Base-by-base conservation (phyloP, 2,113 vertebrate species). In the Phoxinus phoxinus region DNA sequence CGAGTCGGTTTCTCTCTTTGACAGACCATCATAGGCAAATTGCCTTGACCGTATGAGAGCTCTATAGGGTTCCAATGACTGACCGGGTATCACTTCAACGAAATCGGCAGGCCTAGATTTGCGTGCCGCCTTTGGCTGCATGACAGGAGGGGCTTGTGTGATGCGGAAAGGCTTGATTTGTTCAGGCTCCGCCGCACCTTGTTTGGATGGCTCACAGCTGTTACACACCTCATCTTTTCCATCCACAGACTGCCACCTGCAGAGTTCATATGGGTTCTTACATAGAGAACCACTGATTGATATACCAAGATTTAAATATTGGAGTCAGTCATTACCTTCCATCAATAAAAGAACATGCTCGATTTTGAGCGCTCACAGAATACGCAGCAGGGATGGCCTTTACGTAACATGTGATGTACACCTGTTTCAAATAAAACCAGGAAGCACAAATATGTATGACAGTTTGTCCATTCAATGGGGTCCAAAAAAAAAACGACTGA, bases 181-280 rank as follows among this genome's bases (percentile, higher is more conserved):
- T 41, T 53, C 27, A 4, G 30, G 78, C 9, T n/a, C 8, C 2
- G 8, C 59, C 1, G 17, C 10, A 27, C 4, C 63, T 67, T 0
- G 61, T 35, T 0, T 32, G 80, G 80, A 69, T 17, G 61, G 80
- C 12, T 90, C 84, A 51, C 94, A 94, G 84, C 80, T 90, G 81
- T 65, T 85, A 44, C 94, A 94, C 0, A 53, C 88, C 13, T 90
- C 37, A 51, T 94, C 87, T n/a, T 89, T 88, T n/a, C 93, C 92
- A 9, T 93, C 94, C 3, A 88, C 84, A 2, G 94, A 94, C 59
- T 51, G 13, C 94, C 94, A 94, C 46, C 94, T 94, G 81, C 23
- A 76, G 87, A 21, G 56, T n/a, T n/a, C 37, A 56, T 4, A 32
- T 0, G 25, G 1, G 61, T 27, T 69, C 61, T 67, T 32, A 0